phyloP scores from a whole-genome alignment of 2,113 vertebrate species.

The Callaeas wilsoni region DNA sequence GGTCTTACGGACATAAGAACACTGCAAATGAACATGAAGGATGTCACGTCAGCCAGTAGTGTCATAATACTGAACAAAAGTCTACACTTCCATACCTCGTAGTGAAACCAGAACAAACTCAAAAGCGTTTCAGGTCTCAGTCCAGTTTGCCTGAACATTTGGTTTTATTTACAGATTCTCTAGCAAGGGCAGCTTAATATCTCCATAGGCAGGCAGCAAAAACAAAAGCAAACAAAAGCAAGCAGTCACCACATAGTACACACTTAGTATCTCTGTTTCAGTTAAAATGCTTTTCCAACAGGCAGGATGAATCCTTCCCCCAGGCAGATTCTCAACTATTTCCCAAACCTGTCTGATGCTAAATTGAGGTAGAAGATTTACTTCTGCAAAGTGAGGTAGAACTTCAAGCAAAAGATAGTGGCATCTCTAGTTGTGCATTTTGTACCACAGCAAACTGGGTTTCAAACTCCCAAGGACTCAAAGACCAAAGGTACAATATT shows the following conservation, averaged over 20 bases:
- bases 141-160: slow-evolving; percentile 28
- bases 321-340: slow-evolving; percentile 15
- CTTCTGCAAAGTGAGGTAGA: slow-evolving; percentile 72
- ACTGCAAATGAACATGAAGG: slow-evolving; percentile 58
- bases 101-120: neutral
- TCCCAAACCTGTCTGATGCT: slow-evolving; percentile 42
- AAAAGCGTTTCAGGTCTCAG: neutral
- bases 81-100: neutral
- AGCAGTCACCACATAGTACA: neutral
- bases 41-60: slow-evolving; percentile 7
- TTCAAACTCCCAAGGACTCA: slow-evolving; percentile 27
- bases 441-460: slow-evolving; percentile 49
- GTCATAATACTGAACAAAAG: slow-evolving; percentile 70
- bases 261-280: neutral
- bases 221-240: neutral
- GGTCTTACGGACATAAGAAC: slow-evolving; percentile 74
- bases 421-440: slow-evolving; percentile 52
- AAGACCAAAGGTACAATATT: slow-evolving; percentile 24
- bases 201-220: slow-evolving; percentile 44
- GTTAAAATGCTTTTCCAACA: neutral
- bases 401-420: slow-evolving; percentile 46
- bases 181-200: neutral
- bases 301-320: slow-evolving; percentile 21
- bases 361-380: slow-evolving; percentile 71
- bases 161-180: slow-evolving; percentile 52